Percentiles rank a stretch among this genome's conserved stretches.
These are phyloP conservation scores for Mallotus villosus DNA, from an alignment of 2,797 vertebrate genomes.

Conservation along the genomic window DNA sequence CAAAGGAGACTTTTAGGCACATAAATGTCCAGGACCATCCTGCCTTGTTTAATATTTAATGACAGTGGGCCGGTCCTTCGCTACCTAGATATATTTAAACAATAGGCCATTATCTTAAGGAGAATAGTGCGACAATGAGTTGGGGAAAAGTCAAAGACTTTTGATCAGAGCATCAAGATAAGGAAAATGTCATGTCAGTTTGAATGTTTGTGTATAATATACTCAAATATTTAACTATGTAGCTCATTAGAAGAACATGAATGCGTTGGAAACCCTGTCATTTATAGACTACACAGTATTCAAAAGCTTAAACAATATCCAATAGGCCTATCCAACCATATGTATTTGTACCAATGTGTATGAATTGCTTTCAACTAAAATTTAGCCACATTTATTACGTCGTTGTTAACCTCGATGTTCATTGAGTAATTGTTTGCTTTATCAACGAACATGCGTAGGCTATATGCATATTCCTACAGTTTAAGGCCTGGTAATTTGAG, in stretches of 20 bases:
- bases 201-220: not conserved
- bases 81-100: slow-evolving; percentile 53
- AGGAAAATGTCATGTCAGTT: not conserved
- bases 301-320: too few species aligned
- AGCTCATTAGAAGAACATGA: not conserved
- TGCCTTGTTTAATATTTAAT: slow-evolving; percentile 70
- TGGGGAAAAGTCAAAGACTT: not conserved
- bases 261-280: too few species aligned
- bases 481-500: not conserved
- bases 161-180: not conserved
- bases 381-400: too few species aligned
- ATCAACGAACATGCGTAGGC: too few species aligned
- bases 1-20: slow-evolving; percentile 45
- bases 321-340: too few species aligned
- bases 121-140: slow-evolving; percentile 21
- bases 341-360: too few species aligned
- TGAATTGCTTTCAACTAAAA: too few species aligned
- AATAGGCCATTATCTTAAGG: slow-evolving; percentile 50
- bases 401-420: too few species aligned
- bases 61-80: slow-evolving; percentile 55
- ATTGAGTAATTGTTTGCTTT: too few species aligned
- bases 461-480: not conserved
- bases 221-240: not conserved
- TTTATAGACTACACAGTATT: too few species aligned
- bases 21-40: slow-evolving; percentile 48